Percentiles rank a stretch among this genome's conserved stretches.
phyloP scores from a whole-genome alignment of 2,113 vertebrate species.

The Tragelaphus imberbis region DNA sequence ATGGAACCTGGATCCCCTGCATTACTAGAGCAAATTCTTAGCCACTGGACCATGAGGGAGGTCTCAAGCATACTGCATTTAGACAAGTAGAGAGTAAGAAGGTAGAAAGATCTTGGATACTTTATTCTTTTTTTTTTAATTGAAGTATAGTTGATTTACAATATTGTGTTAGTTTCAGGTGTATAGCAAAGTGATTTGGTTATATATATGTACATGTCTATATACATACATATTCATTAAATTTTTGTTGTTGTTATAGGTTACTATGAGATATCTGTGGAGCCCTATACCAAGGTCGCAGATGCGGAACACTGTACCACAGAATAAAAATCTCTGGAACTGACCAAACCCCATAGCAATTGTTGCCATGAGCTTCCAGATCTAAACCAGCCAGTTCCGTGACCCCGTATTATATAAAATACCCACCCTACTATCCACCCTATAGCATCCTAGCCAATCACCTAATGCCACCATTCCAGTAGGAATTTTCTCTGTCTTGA shows the following conservation, averaged over 20 bases:
- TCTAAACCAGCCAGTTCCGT: neutral
- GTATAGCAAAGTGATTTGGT: neutral
- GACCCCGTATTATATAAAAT: neutral
- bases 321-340: neutral
- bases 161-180: neutral
- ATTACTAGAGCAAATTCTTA: neutral
- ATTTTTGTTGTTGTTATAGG: neutral
- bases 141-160: neutral
- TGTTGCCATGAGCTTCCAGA: neutral
- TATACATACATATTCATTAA: neutral
- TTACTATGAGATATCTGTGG: neutral
- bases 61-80: neutral
- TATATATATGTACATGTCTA: neutral
- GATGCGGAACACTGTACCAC: neutral
- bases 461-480: neutral
- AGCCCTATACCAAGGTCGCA: neutral
- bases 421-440: neutral
- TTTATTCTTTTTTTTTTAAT: neutral
- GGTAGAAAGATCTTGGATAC: neutral
- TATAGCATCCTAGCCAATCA: neutral
- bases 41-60: neutral
- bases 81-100: neutral
- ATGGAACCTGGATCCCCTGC: neutral
- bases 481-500: neutral
- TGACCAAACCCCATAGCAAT: neutral